Percentiles rank a stretch among this genome's conserved stretches.
Conservation (phyloP, 2,888 invertebrate species). For the Nesidiocoris tenuis region DNA sequence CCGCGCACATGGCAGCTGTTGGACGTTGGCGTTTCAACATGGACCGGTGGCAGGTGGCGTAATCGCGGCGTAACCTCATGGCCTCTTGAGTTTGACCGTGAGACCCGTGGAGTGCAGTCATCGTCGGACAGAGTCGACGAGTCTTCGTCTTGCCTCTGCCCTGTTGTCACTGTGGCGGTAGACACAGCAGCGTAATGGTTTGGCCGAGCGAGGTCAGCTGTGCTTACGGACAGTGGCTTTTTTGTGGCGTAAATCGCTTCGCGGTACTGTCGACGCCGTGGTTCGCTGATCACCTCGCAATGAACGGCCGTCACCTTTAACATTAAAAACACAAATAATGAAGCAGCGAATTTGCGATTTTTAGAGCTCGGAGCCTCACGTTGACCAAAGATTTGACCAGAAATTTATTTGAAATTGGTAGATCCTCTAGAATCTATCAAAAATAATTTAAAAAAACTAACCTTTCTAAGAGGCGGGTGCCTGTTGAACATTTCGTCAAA, state of each 20-base stretch:
- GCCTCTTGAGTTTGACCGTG: slow-evolving; percentile 56
- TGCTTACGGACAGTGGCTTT: slow-evolving; percentile 39
- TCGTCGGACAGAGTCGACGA: slow-evolving; percentile 57
- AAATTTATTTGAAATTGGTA: neutral
- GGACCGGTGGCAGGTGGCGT: slow-evolving; percentile 62
- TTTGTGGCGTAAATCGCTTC: slow-evolving; percentile 44
- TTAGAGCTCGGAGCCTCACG: no score
- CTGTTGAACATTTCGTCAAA: slow-evolving; percentile 48
- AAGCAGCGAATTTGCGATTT: no score
- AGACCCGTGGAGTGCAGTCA: slow-evolving; percentile 57
- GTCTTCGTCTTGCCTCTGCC: slow-evolving; percentile 51
- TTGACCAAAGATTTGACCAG: neutral
- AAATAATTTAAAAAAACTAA: no score
- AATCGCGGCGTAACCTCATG: slow-evolving; percentile 55
- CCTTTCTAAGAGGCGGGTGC: slow-evolving; percentile 48
- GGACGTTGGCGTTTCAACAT: slow-evolving; percentile 64
- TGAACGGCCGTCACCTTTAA: slow-evolving; percentile 48
- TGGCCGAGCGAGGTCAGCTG: slow-evolving; percentile 32
- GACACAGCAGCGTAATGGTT: slow-evolving; percentile 8
- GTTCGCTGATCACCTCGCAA: slow-evolving; percentile 48
- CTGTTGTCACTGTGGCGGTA: neutral
- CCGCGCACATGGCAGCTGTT: slow-evolving; percentile 50
- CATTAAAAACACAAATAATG: neutral
- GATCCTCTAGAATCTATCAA: no score
- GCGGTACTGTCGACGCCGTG: slow-evolving; percentile 45